phyloP scores from a whole-genome alignment of 2,888 invertebrate genomes.

The Trachelus troglodyta region DNA sequence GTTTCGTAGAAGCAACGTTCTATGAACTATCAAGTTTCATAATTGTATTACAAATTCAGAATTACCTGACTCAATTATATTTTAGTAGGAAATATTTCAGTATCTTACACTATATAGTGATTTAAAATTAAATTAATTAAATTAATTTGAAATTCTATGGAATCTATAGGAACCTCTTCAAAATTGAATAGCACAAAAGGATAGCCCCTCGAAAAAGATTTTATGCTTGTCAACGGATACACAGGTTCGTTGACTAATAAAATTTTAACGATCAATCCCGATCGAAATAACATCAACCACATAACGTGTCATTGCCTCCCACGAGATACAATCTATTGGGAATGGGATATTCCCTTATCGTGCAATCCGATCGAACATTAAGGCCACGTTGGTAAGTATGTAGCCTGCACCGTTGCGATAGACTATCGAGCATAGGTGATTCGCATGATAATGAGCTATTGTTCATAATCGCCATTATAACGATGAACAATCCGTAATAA shows the following conservation, averaged over 20 bases:
- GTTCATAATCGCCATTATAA: not conserved
- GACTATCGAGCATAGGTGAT: not conserved
- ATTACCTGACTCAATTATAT: not conserved
- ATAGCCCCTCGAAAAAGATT: not conserved
- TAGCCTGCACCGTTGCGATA: not conserved
- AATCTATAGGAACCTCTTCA: not conserved
- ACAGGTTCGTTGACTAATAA: not conserved
- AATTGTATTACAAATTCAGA: not conserved
- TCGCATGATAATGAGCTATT: not conserved
- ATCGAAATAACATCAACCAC: not conserved
- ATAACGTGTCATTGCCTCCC: not conserved
- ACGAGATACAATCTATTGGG: not conserved
- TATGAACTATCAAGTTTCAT: not conserved
- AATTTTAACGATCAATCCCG: not conserved
- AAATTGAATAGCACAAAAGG: not conserved
- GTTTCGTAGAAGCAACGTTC: too few relatives aligned
- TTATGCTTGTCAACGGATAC: not conserved
- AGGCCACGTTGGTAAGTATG: not conserved
- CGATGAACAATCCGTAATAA: not conserved
- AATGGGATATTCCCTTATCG: not conserved
- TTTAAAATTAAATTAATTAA: not conserved
- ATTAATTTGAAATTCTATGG: not conserved
- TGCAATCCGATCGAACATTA: not conserved
- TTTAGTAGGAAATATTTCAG: not conserved
- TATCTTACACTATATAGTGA: not conserved